Percentiles rank a stretch among this genome's conserved stretches.
Evolutionary conservation across 2,888 invertebrate genomes (phyloP).

Genomic region (Thymelicus acteon): DNA sequence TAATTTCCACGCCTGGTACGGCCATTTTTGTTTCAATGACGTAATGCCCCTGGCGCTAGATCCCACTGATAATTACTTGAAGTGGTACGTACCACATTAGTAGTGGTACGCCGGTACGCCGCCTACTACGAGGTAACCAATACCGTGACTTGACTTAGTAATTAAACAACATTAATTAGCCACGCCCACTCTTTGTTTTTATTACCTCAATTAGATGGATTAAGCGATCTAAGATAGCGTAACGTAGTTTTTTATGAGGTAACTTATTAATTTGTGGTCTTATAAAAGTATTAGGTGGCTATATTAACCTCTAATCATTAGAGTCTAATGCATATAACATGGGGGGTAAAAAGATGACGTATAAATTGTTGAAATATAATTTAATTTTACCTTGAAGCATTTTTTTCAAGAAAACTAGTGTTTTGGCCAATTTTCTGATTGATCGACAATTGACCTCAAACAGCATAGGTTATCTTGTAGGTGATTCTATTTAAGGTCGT

Average conservation of each 20-base stretch:
- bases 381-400: too few species aligned
- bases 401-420: too few species aligned
- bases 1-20: neutral
- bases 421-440: too few species aligned
- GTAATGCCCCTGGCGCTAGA: constrained; percentile 15
- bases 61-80: constrained; percentile 20
- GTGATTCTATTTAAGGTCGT: too few species aligned
- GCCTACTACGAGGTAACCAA: constrained; percentile 44
- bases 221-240: constrained; percentile 12
- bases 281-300: neutral
- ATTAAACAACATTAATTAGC: constrained; percentile 41
- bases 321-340: too few species aligned
- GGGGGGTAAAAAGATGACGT: neutral
- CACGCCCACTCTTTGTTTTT: constrained; percentile 45
- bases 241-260: neutral
- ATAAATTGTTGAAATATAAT: too few species aligned
- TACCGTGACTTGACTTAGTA: constrained; percentile 36
- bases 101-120: constrained; percentile 16
- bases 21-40: constrained; percentile 35
- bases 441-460: too few species aligned
- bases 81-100: constrained; percentile 19
- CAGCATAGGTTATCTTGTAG: too few species aligned
- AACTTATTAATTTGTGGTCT: constrained; percentile 1
- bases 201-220: constrained; percentile 38
- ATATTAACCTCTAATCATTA: too few species aligned